Percentiles rank a stretch among this genome's conserved stretches.
These are phyloP conservation scores for Bombus picipes DNA, from an alignment of 1,140 invertebrate species.

Conservation along the genomic window DNA sequence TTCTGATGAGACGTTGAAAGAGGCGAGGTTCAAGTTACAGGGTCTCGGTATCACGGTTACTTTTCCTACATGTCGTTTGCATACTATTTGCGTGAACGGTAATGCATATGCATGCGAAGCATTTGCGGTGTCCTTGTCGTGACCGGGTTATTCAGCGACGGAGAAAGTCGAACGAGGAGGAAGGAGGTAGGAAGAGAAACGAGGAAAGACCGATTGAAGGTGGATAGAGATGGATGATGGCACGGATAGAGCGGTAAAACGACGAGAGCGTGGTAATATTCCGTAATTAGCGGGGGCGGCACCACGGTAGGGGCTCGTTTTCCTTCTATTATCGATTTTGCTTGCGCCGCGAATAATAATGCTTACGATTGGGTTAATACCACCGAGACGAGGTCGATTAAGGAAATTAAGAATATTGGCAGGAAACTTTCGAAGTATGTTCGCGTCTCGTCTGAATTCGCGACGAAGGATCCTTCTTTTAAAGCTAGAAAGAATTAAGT, in stretches of 20 bases:
- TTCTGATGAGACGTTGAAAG: constrained; percentile 1
- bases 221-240: constrained; percentile 25
- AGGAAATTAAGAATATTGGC: not conserved
- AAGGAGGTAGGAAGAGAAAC: not conserved
- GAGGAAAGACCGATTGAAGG: not conserved
- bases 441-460: not conserved
- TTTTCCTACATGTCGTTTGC: constrained; percentile 77
- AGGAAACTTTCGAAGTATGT: not conserved
- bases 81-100: constrained; percentile 75
- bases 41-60: constrained; percentile 65
- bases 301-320: not conserved
- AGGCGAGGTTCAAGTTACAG: constrained; percentile 51
- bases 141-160: constrained; percentile 57
- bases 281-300: constrained; percentile 71
- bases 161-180: constrained; percentile 9
- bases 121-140: constrained; percentile 61
- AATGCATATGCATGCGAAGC: constrained; percentile 78
- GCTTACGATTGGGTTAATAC: not conserved
- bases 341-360: constrained; percentile 38
- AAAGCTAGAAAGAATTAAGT: too few relatives aligned
- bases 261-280: constrained; percentile 67
- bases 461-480: too few relatives aligned
- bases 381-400: constrained; percentile 3
- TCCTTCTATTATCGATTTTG: constrained; percentile 41
- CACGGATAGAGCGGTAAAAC: constrained; percentile 14